Percentiles rank a stretch among this genome's conserved stretches.
Conservation (phyloP, 1,140 invertebrate species). For the Philaenus spumarius region DNA sequence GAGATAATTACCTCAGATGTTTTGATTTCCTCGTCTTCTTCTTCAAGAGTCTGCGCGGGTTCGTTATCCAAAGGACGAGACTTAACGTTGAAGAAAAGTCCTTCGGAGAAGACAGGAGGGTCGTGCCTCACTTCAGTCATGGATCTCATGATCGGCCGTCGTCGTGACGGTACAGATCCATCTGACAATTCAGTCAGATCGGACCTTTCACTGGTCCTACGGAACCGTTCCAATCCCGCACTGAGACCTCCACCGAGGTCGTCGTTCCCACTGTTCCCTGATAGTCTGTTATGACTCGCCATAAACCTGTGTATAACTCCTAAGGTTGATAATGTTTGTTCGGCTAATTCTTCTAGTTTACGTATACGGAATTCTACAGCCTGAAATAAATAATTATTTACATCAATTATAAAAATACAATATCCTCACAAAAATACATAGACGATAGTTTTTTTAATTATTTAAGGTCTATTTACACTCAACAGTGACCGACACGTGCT, state of each 20-base stretch:
- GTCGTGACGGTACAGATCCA: constrained; percentile 38
- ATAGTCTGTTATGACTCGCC: constrained; percentile 59
- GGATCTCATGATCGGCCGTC: constrained; percentile 50
- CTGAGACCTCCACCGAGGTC: neutral
- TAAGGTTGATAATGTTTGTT: constrained; percentile 69
- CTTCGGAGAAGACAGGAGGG: constrained; percentile 9
- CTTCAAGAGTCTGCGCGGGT: neutral
- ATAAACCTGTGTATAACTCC: constrained; percentile 80
- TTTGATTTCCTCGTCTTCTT: neutral
- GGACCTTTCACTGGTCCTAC: constrained; percentile 47
- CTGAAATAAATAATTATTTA: too few species aligned
- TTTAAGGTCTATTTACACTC: too few species aligned
- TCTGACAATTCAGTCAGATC: constrained; percentile 45
- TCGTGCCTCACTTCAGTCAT: constrained; percentile 56
- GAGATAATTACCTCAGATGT: neutral
- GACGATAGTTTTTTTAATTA: too few species aligned
- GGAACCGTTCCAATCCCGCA: constrained; percentile 34
- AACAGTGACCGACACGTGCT: too few species aligned
- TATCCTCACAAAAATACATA: too few species aligned
- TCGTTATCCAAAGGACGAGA: neutral
- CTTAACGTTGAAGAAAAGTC: constrained; percentile 2
- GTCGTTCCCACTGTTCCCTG: constrained; percentile 33
- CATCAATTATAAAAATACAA: too few species aligned
- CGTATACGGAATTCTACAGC: constrained; percentile 79
- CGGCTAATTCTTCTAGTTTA: constrained; percentile 76